phyloP scores from a whole-genome alignment of 2,888 invertebrate genomes.

The Synanthedon formicaeformis region DNA sequence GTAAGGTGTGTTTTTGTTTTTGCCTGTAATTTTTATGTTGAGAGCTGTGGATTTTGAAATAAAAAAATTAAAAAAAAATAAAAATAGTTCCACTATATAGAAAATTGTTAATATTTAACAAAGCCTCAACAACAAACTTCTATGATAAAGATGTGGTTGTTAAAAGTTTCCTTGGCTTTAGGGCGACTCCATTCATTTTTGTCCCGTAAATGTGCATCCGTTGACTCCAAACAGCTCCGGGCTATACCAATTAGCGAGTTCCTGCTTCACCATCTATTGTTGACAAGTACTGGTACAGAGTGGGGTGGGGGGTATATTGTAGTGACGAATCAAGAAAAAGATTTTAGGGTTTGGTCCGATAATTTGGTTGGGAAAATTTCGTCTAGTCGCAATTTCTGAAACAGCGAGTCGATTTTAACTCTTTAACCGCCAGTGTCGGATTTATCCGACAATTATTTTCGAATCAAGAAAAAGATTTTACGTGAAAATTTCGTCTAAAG shows the following conservation, averaged over 20 bases:
- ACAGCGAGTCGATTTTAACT: not conserved
- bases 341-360: not conserved
- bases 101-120: not conserved
- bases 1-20: no score
- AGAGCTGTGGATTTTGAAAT: no score
- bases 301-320: not conserved
- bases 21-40: no score
- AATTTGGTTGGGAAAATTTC: not conserved
- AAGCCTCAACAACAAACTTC: not conserved
- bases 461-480: no score
- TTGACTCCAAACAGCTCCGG: constrained; percentile 3
- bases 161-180: no score
- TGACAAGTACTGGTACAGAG: not conserved
- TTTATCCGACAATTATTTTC: no score
- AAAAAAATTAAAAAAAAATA: no score
- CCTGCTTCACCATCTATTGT: constrained; percentile 4
- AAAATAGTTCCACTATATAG: not conserved
- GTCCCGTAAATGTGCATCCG: constrained; percentile 6
- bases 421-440: no score
- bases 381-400: not conserved
- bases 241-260: constrained; percentile 8
- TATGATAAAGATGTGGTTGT: no score
- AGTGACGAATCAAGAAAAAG: no score
- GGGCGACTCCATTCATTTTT: not conserved
- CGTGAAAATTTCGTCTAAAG: no score